Base-by-base conservation (phyloP, 2,797 vertebrate species). In the Sebastes hubbsi region DNA sequence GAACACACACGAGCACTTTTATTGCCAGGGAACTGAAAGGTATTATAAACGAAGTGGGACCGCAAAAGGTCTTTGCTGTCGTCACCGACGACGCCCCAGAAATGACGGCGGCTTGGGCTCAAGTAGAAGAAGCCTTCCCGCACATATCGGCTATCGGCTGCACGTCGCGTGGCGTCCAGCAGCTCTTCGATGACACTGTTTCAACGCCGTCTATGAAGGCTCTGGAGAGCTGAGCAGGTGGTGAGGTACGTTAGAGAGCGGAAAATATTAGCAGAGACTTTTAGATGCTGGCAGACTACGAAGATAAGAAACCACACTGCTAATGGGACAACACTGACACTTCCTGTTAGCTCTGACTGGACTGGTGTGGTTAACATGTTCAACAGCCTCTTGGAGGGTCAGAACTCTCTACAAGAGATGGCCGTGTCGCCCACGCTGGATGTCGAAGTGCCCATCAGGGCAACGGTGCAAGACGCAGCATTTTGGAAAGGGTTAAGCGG, bases 401-500 rank as follows among this genome's bases (percentile, higher is more conserved):
- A 92, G 77, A 80, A 64, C 70, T 79, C 86, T 38, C 68, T 93
- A 14, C 82, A 85, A 63, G 84, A 91, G 56, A 90, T 91, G 86
- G 81, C 86, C 8, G 14, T 72, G 70, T 88, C 84, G 1, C 77
- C 77, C 58, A 49, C 79, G 6, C 55, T 83, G 54, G 72, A 72
- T 7, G 25, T 80, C 0, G 86, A 90, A 16, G 65, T 75, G 1
- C 76, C 86, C 36, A 18, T 87, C 54, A 81, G 79, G 59, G 75
- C 78, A 61, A 78, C 84, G 8, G 4, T 92, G 2, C 74, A 91
- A 25, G 86, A 91, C 49, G 16, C 82, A 3, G 65, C 77, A 1
- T 92, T 93, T 56, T 92, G 91, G 91, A 88, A 92, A 75, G 90
- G 84, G 24, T 4, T 92, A 55, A 74, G 75, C 11, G 75, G 87